phyloP scores from a whole-genome alignment of 2,113 vertebrate species.

The Oxyura jamaicensis region DNA sequence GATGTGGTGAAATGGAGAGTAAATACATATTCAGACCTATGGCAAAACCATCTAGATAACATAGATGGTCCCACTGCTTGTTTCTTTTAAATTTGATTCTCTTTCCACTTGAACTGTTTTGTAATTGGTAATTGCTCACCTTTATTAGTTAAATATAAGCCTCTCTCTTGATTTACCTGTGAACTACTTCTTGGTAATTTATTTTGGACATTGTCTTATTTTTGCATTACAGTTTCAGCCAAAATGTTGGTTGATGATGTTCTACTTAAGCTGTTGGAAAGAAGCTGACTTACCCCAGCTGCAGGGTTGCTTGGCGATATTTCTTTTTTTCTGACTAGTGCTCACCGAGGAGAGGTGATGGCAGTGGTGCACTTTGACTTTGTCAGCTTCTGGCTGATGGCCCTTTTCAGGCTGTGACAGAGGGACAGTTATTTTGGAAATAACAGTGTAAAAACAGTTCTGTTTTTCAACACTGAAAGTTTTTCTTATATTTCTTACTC shows the following conservation, averaged over 20 bases:
- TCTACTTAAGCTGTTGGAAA: background rate
- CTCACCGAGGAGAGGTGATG: background rate
- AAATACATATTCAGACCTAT: background rate
- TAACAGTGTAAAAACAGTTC: background rate
- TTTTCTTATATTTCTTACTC: background rate
- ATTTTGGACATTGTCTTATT: background rate
- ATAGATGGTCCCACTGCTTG: background rate
- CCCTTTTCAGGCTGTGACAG: background rate
- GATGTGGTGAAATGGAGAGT: background rate
- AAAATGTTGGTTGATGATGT: background rate
- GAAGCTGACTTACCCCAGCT: background rate
- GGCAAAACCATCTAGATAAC: background rate
- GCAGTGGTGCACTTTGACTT: background rate
- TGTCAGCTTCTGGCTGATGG: background rate
- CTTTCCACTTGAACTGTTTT: background rate
- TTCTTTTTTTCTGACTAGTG: background rate
- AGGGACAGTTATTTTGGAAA: background rate
- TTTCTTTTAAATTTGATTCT: background rate
- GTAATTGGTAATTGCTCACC: background rate
- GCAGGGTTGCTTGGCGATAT: background rate
- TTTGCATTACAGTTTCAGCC: background rate
- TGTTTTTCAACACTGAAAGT: background rate
- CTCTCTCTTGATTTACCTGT: background rate
- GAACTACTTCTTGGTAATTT: background rate
- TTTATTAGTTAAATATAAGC: background rate